These are phyloP conservation scores for Sanderia malayensis DNA, from an alignment of 30 jellyfish, hydroid and myxozoan species.

Conservation along the genomic window DNA sequence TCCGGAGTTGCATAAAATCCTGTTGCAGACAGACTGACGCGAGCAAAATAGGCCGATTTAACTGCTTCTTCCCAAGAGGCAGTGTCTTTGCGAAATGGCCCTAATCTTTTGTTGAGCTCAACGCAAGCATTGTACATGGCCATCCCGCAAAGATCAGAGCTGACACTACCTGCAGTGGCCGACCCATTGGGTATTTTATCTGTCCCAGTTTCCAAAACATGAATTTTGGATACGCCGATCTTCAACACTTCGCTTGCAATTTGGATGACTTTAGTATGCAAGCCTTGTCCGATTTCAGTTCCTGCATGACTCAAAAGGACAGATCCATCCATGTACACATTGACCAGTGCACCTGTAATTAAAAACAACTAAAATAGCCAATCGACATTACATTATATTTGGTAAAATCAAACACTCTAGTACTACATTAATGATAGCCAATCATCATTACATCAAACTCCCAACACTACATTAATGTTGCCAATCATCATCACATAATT, in stretches of 20 bases:
- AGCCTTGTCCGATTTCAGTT: slow-evolving; percentile 42
- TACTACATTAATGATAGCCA: no score
- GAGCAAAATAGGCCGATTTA: slow-evolving; percentile 14
- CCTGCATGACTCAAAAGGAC: slow-evolving; percentile 32
- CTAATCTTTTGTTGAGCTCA: slow-evolving; percentile 22
- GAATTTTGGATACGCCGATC: slow-evolving; percentile 13
- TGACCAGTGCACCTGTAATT: slow-evolving; percentile 27
- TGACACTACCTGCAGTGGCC: slow-evolving; percentile 2
- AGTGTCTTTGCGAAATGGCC: slow-evolving; percentile 13
- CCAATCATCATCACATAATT: no score
- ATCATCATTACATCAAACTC: no score
- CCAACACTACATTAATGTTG: no score
- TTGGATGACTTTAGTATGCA: slow-evolving; percentile 41
- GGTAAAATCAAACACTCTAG: no score
- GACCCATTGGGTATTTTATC: slow-evolving; percentile 30
- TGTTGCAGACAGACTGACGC: no score
- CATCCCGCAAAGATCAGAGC: slow-evolving; percentile 40
- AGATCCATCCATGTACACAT: slow-evolving; percentile 31
- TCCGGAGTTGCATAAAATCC: slow-evolving; percentile 37
- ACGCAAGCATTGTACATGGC: slow-evolving; percentile 27
- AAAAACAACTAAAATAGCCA: no score
- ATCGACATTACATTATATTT: no score
- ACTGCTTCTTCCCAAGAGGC: slow-evolving; percentile 31
- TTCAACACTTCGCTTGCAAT: slow-evolving; percentile 19
- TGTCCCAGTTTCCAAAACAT: slow-evolving; percentile 1